These are phyloP conservation scores for Cryptus armator DNA, from an alignment of 2,888 invertebrate genomes.

Conservation along the genomic window DNA sequence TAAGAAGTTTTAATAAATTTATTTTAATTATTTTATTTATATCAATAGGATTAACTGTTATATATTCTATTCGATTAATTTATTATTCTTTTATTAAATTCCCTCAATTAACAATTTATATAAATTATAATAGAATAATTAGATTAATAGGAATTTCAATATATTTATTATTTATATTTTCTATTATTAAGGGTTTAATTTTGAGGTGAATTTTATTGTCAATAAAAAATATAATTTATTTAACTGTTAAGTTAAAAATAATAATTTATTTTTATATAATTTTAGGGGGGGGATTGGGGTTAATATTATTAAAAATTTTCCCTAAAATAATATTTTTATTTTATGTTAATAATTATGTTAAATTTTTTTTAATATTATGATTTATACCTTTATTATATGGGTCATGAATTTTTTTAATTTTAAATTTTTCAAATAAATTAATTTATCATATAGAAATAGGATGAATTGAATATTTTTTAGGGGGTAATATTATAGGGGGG, in stretches of 20 bases:
- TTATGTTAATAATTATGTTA: slow-evolving; percentile 30
- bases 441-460: slow-evolving; percentile 83
- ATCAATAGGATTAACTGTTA: slow-evolving; percentile 85
- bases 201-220: slow-evolving; percentile 87
- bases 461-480: slow-evolving; percentile 86
- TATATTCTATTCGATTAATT: slow-evolving; percentile 87
- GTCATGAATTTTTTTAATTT: slow-evolving; percentile 82
- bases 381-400: slow-evolving; percentile 83
- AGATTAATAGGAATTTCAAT: slow-evolving; percentile 86
- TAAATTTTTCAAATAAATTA: slow-evolving; percentile 77
- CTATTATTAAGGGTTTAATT: slow-evolving; percentile 86
- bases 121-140: slow-evolving; percentile 86
- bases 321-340: slow-evolving; percentile 77
- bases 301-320: slow-evolving; percentile 73
- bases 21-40: slow-evolving; percentile 84
- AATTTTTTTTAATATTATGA: slow-evolving; percentile 75
- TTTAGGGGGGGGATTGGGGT: slow-evolving; percentile 79
- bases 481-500: slow-evolving; percentile 64
- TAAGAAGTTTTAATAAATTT: too few relatives aligned
- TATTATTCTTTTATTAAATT: slow-evolving; percentile 86
- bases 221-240: slow-evolving; percentile 86
- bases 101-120: slow-evolving; percentile 84
- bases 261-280: slow-evolving; percentile 80
- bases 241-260: slow-evolving; percentile 86
- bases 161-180: slow-evolving; percentile 85